Base-by-base conservation (phyloP, 2,888 invertebrate genomes). In the Lasioglossum vierecki region DNA sequence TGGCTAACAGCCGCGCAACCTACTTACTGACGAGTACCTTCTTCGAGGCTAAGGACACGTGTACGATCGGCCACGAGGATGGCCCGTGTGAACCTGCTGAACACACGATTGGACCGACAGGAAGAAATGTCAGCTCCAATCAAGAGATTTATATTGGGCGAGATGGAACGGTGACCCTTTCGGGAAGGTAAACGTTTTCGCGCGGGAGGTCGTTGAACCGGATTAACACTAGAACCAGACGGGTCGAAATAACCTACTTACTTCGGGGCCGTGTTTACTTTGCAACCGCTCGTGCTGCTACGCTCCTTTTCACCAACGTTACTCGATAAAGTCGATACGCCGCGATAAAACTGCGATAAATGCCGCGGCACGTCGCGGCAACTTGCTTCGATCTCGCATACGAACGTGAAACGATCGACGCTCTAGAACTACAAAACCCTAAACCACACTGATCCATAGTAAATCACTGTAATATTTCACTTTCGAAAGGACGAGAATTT, bases 1-100 rank as follows among this genome's bases (percentile, higher is more conserved):
- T 39, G 82, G 41, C 82, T 70, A 85, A 84, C 77, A 76, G n/a
- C 82, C 80, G 68, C 68, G 60, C 80, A 86, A 84, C 83, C 85
- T 89, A 90, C 83, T 86, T 90, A 74, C 71, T 71, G 39, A 73
- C 83, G 70, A 80, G 77, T 66, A 66, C 78, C 89, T 85, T 89
- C 71, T n/a, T n/a, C 68, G 22, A 53, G 53, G 66, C 46, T 66
- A 74, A 70, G 73, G 63, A 87, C 87, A 87, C 89, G 81, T 87
- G 88, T 35, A 83, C 78, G 66, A 41, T 15, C 70, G 46, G 71
- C 30, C 82, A 76, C 63, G 63, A 57, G 82, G 83, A 70, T 44
- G n/a, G n/a, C 49, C 75, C 84, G 84, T 84, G 84, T 84, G 84
- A 84, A 84, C 22, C 84, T 26, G 77, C 49, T 18, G 44, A 66